Conservation (phyloP, 2,888 invertebrate species). For the Eurytoma californica region DNA sequence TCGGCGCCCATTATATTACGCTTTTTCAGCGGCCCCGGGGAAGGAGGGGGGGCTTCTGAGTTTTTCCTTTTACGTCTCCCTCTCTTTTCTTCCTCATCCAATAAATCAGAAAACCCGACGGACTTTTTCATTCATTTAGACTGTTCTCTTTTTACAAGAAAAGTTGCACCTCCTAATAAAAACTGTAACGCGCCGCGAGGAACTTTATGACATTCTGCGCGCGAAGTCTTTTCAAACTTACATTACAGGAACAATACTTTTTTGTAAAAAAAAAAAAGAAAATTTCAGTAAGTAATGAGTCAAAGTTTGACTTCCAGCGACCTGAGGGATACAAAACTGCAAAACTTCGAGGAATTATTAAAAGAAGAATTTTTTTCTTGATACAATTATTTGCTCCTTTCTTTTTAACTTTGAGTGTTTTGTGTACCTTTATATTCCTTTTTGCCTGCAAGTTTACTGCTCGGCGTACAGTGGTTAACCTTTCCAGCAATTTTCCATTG, state of each 20-base stretch:
- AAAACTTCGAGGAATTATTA: no score
- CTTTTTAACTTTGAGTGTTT: no score
- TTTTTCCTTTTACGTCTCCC: background rate
- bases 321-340: no score
- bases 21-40: no score
- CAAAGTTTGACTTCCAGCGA: background rate
- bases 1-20: no score
- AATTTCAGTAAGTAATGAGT: background rate
- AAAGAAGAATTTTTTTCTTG: no score
- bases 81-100: background rate
- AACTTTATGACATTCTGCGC: slow-evolving; percentile 10
- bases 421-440: no score
- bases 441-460: no score
- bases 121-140: slow-evolving; percentile 24
- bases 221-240: slow-evolving; percentile 1
- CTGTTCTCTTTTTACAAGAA: slow-evolving; percentile 12
- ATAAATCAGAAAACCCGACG: slow-evolving; percentile 1
- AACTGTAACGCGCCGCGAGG: background rate
- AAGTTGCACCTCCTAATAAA: slow-evolving; percentile 22
- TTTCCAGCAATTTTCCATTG: no score
- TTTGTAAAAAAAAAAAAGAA: background rate
- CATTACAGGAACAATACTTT: slow-evolving; percentile 6
- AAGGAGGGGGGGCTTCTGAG: background rate
- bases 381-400: no score
- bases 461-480: no score